Conservation (phyloP, 2,888 invertebrate species). For the Colostygia pectinataria region DNA sequence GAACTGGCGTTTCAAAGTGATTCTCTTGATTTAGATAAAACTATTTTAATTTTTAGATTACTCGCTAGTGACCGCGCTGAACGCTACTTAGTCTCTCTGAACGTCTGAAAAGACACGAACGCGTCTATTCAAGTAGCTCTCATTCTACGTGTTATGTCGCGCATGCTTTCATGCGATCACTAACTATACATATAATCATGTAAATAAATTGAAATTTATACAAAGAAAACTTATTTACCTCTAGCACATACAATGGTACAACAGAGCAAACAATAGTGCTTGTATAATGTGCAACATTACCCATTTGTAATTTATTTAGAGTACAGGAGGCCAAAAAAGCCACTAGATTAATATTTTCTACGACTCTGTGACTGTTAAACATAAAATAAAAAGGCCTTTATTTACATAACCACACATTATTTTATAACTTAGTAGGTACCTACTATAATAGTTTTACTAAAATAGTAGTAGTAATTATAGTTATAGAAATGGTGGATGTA, state of each 20-base stretch:
- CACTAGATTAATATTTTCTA: conserved; percentile 1
- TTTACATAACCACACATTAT: no score
- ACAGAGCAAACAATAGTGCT: background rate
- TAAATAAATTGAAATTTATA: conserved; percentile 34
- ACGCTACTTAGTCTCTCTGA: no score
- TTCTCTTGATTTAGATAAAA: no score
- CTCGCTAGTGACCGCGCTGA: no score
- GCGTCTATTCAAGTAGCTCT: background rate
- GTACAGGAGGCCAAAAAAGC: background rate
- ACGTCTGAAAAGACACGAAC: no score
- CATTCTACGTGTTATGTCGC: conserved; percentile 7
- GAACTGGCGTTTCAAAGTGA: no score
- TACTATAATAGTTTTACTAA: no score
- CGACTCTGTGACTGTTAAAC: no score
- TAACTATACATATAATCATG: conserved; percentile 19
- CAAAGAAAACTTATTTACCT: conserved; percentile 29
- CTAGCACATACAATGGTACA: conserved; percentile 17
- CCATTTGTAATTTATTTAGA: conserved; percentile 10
- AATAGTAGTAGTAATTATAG: no score
- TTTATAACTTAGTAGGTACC: no score
- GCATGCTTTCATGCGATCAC: conserved; percentile 20
- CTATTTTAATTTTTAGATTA: background rate
- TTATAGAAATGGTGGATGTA: no score
- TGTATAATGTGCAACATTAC: background rate
- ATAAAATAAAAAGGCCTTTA: no score